phyloP scores from a whole-genome alignment of 2,113 vertebrate genomes.

The Condylura cristata region DNA sequence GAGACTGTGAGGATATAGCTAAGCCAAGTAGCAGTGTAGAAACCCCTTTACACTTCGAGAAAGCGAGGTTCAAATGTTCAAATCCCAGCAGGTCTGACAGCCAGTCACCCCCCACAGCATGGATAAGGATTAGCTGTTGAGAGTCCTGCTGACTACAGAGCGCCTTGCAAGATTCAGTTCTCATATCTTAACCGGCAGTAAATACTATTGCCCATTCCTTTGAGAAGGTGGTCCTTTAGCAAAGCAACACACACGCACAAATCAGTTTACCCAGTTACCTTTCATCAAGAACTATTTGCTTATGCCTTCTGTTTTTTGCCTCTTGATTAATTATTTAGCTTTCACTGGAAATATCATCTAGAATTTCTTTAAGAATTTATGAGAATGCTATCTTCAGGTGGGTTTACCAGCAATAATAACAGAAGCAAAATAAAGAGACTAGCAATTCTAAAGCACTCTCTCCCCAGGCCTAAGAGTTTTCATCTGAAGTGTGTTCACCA shows the following conservation, averaged over 20 bases:
- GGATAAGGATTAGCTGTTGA: neutral
- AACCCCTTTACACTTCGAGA: neutral
- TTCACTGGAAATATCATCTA: slow-evolving; percentile 37
- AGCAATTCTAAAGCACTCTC: neutral
- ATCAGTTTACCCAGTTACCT: neutral
- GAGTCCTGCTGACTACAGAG: neutral
- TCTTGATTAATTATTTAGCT: neutral
- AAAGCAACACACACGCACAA: neutral
- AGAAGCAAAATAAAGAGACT: slow-evolving; percentile 45
- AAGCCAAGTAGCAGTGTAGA: neutral
- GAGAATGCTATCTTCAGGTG: neutral
- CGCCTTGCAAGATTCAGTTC: neutral
- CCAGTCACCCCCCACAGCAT: neutral
- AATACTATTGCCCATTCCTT: neutral
- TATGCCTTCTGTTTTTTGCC: neutral
- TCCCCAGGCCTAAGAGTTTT: slow-evolving; percentile 57
- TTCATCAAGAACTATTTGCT: slow-evolving; percentile 39
- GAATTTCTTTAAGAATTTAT: slow-evolving; percentile 34
- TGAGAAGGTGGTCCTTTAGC: neutral
- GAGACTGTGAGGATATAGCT: neutral
- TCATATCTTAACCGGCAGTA: neutral
- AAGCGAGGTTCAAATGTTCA: slow-evolving; percentile 45
- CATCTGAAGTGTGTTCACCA: slow-evolving; percentile 60
- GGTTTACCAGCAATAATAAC: slow-evolving; percentile 31
- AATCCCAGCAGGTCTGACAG: slow-evolving; percentile 24